Conservation (phyloP, 92 coral and sea anemone genomes). For the Paragorgia papillata region DNA sequence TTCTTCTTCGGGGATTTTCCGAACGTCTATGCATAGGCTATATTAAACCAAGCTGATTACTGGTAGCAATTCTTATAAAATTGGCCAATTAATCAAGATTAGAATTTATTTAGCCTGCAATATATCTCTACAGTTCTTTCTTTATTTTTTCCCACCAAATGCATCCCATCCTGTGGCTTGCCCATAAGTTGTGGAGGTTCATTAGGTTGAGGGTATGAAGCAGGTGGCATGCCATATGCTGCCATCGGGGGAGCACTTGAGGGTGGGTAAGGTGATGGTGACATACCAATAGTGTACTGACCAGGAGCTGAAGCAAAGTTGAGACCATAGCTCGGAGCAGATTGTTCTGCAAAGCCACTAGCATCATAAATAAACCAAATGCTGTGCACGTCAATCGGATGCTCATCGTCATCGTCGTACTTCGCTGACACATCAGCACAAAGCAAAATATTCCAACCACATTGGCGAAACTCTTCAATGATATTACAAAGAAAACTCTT, state of each 20-base stretch:
- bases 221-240: neutral
- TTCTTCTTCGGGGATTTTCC: too few relatives aligned
- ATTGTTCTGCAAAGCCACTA: neutral
- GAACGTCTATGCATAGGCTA: too few relatives aligned
- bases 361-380: constrained; percentile 61
- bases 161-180: constrained; percentile 1
- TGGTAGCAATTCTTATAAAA: too few relatives aligned
- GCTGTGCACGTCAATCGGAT: constrained; percentile 69
- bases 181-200: constrained; percentile 4
- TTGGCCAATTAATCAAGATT: too few relatives aligned
- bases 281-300: neutral
- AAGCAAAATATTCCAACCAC: constrained; percentile 35
- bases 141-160: too few relatives aligned
- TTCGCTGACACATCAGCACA: constrained; percentile 73
- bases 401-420: constrained; percentile 58
- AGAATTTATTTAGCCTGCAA: too few relatives aligned
- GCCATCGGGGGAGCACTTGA: neutral
- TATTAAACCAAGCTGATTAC: too few relatives aligned
- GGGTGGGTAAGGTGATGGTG: constrained; percentile 17
- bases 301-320: constrained; percentile 1
- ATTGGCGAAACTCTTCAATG: constrained; percentile 37
- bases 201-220: neutral
- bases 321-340: constrained; percentile 29
- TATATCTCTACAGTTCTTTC: too few relatives aligned
- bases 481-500: constrained; percentile 50